Conservation (phyloP, 2,113 vertebrate genomes). For the Malurus cyaneus region DNA sequence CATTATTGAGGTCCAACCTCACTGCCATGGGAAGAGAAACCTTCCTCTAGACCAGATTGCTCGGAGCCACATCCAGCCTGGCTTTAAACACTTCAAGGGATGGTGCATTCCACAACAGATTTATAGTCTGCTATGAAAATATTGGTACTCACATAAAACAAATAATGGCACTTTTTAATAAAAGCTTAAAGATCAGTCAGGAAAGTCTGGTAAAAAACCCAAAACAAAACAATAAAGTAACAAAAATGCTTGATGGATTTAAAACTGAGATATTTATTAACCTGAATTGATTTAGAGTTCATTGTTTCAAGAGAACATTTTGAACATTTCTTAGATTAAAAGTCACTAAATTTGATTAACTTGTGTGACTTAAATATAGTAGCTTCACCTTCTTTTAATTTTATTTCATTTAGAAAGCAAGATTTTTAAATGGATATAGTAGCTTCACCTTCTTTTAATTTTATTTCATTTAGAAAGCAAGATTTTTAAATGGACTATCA, state of each 20-base stretch:
- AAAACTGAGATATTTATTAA: background rate
- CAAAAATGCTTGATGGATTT: background rate
- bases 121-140: background rate
- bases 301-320: background rate
- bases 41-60: background rate
- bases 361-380: background rate
- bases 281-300: background rate
- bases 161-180: background rate
- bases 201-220: background rate
- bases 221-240: background rate
- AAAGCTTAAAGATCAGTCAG: background rate
- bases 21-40: background rate
- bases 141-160: background rate
- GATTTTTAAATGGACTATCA: background rate
- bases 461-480: background rate
- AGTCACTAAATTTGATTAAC: background rate
- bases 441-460: background rate
- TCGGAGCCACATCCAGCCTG: background rate
- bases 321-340: background rate
- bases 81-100: background rate
- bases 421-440: background rate
- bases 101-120: fast-evolving
- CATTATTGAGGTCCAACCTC: background rate
- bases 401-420: background rate
- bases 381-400: background rate